Percentiles rank a stretch among this genome's conserved stretches.
These are phyloP conservation scores for Cherax destructor DNA, from an alignment of 1,140 invertebrate species.

Conservation along the genomic window DNA sequence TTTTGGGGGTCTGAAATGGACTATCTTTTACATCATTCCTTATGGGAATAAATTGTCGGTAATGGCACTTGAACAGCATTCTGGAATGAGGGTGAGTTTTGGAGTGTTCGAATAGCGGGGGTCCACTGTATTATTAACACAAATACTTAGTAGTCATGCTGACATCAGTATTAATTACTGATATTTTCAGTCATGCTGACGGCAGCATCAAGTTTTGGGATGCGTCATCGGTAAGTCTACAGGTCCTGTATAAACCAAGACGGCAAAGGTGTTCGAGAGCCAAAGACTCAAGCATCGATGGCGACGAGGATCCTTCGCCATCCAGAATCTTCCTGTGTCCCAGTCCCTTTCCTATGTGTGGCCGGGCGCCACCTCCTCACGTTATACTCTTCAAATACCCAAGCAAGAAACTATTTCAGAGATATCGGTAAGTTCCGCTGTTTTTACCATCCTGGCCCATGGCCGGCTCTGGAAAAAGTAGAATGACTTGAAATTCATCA, in stretches of 20 bases:
- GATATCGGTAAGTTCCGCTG: conserved; percentile 54
- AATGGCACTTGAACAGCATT: too few species aligned
- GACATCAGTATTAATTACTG: too few species aligned
- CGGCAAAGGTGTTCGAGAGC: conserved; percentile 94
- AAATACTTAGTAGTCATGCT: too few species aligned
- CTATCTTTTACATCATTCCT: too few species aligned
- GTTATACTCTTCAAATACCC: conserved; percentile 96
- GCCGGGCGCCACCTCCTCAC: conserved; percentile 93
- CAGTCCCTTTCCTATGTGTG: conserved; percentile 90
- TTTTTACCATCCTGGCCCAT: too few species aligned
- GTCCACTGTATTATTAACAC: too few species aligned
- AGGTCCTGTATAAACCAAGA: conserved; percentile 98
- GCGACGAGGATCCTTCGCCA: conserved; percentile 92
- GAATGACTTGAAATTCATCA: not conserved
- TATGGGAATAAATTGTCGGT: too few species aligned
- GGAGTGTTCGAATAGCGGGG: too few species aligned
- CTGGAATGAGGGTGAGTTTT: too few species aligned
- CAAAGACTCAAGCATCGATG: conserved; percentile 73
- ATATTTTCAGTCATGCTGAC: conserved; percentile 89
- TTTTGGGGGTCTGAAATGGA: too few species aligned
- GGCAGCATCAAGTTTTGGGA: conserved; percentile 99
- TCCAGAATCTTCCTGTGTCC: conserved; percentile 94
- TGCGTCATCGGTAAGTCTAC: conserved; percentile 92
- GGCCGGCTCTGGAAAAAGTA: too few species aligned
- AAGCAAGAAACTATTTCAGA: conserved; percentile 92